Conservation (phyloP, 1,140 invertebrate species). For the Littorina saxatilis region DNA sequence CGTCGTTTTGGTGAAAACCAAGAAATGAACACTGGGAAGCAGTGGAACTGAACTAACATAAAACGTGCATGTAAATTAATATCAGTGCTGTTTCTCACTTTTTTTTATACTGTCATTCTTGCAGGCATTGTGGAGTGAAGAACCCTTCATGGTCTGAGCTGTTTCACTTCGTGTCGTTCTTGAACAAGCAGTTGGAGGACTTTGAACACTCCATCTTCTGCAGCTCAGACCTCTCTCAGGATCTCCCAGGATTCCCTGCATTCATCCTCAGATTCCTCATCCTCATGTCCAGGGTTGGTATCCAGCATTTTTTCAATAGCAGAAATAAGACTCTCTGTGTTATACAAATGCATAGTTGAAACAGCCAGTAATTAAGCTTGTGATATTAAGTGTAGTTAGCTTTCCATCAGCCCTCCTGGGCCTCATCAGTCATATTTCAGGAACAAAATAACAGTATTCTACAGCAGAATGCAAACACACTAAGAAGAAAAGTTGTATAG, state of each 20-base stretch:
- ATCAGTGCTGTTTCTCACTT: neutral
- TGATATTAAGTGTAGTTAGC: too few species aligned
- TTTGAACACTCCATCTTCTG: constrained; percentile 69
- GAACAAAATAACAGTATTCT: too few species aligned
- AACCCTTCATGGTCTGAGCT: constrained; percentile 73
- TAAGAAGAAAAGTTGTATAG: too few species aligned
- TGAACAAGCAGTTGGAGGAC: constrained; percentile 69
- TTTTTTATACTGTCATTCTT: constrained; percentile 31
- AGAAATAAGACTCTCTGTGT: too few species aligned
- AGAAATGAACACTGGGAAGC: neutral
- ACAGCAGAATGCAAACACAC: too few species aligned
- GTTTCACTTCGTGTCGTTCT: constrained; percentile 70
- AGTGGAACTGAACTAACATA: neutral
- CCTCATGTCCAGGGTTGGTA: constrained; percentile 69
- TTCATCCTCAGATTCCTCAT: constrained; percentile 72
- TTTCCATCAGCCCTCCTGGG: too few species aligned
- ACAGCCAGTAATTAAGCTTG: too few species aligned
- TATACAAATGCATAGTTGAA: too few species aligned
- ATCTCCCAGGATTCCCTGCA: constrained; percentile 67
- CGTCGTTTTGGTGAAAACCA: too few species aligned
- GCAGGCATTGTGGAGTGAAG: constrained; percentile 67
- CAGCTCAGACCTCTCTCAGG: constrained; percentile 48
- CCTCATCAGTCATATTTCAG: too few species aligned
- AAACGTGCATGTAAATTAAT: neutral
- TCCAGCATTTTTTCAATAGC: too few species aligned